phyloP scores from a whole-genome alignment of 1,140 invertebrate genomes.

The Cydia fagiglandana region DNA sequence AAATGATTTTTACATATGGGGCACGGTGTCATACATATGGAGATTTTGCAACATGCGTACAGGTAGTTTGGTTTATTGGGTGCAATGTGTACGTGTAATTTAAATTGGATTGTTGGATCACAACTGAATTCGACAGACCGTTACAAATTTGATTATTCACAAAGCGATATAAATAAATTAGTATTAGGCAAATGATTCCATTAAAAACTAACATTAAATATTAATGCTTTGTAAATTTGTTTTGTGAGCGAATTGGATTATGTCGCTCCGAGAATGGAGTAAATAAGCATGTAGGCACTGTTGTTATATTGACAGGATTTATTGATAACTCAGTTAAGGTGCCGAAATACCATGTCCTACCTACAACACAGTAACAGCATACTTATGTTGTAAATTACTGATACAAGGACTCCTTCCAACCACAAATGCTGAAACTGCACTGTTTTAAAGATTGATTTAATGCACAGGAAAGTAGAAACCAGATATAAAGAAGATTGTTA shows the following conservation, averaged over 20 bases:
- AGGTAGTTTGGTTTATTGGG: conserved; percentile 62
- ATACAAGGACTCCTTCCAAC: too few relatives aligned
- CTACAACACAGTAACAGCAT: too few relatives aligned
- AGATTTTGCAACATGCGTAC: conserved; percentile 66
- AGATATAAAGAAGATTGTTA: too few relatives aligned
- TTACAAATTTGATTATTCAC: conserved; percentile 70
- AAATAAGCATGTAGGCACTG: background rate
- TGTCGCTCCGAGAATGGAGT: background rate
- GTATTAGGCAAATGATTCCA: conserved; percentile 41
- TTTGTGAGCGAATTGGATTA: conserved; percentile 15
- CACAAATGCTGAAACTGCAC: too few relatives aligned
- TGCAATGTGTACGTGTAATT: conserved; percentile 56
- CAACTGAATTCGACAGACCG: conserved; percentile 67
- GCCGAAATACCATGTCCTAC: too few relatives aligned
- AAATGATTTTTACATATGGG: conserved; percentile 78
- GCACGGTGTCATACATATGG: conserved; percentile 50
- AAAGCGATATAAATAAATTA: conserved; percentile 59
- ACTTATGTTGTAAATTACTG: too few relatives aligned
- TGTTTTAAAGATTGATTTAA: too few relatives aligned
- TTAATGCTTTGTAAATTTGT: conserved; percentile 34
- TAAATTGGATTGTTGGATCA: conserved; percentile 62
- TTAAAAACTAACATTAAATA: conserved; percentile 40
- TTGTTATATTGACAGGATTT: background rate
- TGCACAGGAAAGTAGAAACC: too few relatives aligned
- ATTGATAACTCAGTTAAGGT: background rate